Percentiles rank a stretch among this genome's conserved stretches.
Conservation (phyloP, 2,888 invertebrate genomes). For the Lepas anatifera region DNA sequence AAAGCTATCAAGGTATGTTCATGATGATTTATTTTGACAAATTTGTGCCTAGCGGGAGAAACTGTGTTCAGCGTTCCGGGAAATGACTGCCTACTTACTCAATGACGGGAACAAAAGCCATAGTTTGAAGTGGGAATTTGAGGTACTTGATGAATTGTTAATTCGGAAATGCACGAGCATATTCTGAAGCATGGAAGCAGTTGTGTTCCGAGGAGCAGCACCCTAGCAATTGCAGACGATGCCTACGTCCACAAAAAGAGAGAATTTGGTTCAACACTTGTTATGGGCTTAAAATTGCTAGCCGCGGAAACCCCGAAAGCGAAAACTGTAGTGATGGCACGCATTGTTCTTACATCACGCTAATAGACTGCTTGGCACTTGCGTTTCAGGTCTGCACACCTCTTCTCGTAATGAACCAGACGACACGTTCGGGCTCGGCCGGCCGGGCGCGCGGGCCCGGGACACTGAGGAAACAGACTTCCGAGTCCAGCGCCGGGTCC, state of each 20-base stretch:
- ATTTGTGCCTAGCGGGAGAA: no score
- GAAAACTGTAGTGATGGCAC: background rate
- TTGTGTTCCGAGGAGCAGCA: background rate
- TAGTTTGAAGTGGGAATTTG: background rate
- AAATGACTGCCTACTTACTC: no score
- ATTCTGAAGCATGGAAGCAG: no score
- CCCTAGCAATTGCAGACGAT: background rate
- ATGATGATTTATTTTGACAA: no score
- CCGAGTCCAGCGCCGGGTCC: background rate
- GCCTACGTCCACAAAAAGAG: background rate
- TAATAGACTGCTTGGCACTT: no score
- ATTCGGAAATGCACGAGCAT: no score
- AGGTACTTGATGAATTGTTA: background rate
- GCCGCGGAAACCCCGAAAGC: background rate
- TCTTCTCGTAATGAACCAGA: background rate
- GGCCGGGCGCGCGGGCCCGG: background rate
- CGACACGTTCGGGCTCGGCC: background rate
- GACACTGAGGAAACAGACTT: background rate
- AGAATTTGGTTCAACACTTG: background rate
- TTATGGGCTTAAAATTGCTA: background rate
- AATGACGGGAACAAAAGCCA: background rate
- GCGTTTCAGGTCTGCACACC: background rate
- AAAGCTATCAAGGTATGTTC: no score
- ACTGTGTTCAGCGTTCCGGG: no score
- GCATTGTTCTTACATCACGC: background rate